Conservation (phyloP, 2,113 vertebrate genomes). For the Trachemys scripta region DNA sequence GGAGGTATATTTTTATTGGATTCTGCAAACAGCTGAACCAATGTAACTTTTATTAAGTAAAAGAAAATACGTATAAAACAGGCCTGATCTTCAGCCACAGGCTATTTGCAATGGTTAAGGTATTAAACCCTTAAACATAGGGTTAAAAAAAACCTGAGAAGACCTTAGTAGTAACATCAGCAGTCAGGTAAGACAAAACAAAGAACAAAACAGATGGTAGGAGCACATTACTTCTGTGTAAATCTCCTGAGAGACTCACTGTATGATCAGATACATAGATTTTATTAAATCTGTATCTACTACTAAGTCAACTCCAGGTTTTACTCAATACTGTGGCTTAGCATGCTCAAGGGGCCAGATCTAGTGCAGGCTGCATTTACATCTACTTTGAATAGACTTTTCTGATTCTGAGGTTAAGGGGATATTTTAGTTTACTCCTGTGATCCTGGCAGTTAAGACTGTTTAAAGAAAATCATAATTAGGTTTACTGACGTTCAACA, state of each 20-base stretch:
- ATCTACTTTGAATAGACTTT: not conserved
- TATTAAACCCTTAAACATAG: not conserved
- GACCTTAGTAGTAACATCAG: not conserved
- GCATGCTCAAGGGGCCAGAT: not conserved
- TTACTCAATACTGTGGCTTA: not conserved
- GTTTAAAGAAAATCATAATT: not conserved
- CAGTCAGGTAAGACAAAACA: not conserved
- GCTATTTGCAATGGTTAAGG: not conserved
- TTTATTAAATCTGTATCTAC: not conserved
- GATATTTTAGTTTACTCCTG: not conserved
- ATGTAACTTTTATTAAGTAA: not conserved
- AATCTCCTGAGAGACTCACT: not conserved
- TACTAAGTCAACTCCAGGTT: not conserved
- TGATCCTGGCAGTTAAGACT: not conserved
- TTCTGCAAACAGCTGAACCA: not conserved
- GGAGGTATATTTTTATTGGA: not conserved
- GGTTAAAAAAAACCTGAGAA: not conserved
- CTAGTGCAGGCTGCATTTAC: not conserved
- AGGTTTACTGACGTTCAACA: not conserved
- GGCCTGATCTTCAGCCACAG: not conserved
- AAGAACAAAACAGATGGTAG: not conserved
- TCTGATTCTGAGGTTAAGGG: not conserved
- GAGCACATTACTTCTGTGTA: not conserved
- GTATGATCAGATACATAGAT: not conserved
- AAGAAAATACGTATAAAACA: not conserved